Percentiles rank a stretch among this genome's conserved stretches.
phyloP scores from a whole-genome alignment of 2,797 vertebrate genomes.

The Cynodonichthys magdalenae region DNA sequence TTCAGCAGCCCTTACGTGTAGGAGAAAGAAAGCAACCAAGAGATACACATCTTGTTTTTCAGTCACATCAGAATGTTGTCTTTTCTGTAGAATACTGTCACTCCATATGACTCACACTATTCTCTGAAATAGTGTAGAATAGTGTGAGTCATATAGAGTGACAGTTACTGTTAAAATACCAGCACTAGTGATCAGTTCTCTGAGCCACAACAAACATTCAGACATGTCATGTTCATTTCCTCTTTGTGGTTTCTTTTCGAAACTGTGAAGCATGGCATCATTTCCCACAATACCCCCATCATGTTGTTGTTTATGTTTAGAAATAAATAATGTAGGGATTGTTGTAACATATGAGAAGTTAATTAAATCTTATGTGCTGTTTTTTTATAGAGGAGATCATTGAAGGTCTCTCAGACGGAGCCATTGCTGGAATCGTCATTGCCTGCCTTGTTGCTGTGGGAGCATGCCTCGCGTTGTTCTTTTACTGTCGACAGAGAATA shows the following conservation, averaged over 20 bases:
- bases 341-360: no score
- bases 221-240: neutral
- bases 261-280: no score
- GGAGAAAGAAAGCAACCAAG: neutral
- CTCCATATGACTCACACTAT: no score
- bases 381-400: constrained; percentile 44
- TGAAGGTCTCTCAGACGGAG: constrained; percentile 75
- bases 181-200: neutral
- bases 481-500: constrained; percentile 67
- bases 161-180: neutral
- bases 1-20: neutral
- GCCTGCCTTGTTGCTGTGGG: constrained; percentile 57
- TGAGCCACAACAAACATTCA: neutral
- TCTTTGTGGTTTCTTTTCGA: neutral
- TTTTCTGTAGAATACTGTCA: neutral
- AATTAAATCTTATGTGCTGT: neutral
- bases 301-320: no score
- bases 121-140: no score
- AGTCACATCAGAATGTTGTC: neutral
- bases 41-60: neutral
- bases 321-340: no score
- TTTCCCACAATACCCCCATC: no score
- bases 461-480: constrained; percentile 36
- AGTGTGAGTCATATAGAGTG: no score
- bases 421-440: constrained; percentile 81